Base-by-base conservation (phyloP, 2,888 invertebrate species). In the Philonicus albiceps region DNA sequence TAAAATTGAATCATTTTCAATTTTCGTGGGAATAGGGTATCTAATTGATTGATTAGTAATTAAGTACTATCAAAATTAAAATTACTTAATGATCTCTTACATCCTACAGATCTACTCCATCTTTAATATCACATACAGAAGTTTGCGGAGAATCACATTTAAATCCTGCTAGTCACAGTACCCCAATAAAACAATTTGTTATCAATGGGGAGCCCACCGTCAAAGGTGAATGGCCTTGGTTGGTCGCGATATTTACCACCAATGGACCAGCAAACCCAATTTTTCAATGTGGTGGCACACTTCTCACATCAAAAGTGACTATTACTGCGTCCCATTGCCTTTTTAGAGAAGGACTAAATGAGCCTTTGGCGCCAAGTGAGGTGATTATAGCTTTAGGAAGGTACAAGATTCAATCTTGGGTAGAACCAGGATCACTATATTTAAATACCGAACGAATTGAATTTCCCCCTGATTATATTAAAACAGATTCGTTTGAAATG, bases 161-260 rank as follows among this genome's bases (percentile, higher is more conserved):
- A 37, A 37, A 1, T 37, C 0, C 11, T 11, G 7, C 37, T 11
- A 37, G 11, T 0, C 40, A 43, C 11, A 13, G 0, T 22, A 19
- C 11, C 11, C 7, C n/a, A 8, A 8, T 75, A 55, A 86, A 27
- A 7, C 74, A 37, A 76, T 53, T 86, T 37, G 76, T 91, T 5
- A 88, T 90, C 2, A 89, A 89, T 13, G 92, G 92, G 0, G 53
- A 92, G 5, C 88, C 90, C 3, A 87, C 86, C 16, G n/a, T 84
- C 16, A 92, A 93, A 1, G 94, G 94, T 1, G 94, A 94, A 30
- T 94, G 95, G 94, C 96, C 96, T 0, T 96, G 96, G 96, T 89
- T 95, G 81, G 94, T 93, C 0, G 95, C 95, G 0, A 93, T 96
- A 31, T 95, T 94, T 89, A 92, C 94, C 81, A 92, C 93, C 22